A percentile compares a stretch with the other conserved stretches of the same genome.
Conservation (phyloP, 2,797 vertebrate species). For the Acanthornis magna region DNA sequence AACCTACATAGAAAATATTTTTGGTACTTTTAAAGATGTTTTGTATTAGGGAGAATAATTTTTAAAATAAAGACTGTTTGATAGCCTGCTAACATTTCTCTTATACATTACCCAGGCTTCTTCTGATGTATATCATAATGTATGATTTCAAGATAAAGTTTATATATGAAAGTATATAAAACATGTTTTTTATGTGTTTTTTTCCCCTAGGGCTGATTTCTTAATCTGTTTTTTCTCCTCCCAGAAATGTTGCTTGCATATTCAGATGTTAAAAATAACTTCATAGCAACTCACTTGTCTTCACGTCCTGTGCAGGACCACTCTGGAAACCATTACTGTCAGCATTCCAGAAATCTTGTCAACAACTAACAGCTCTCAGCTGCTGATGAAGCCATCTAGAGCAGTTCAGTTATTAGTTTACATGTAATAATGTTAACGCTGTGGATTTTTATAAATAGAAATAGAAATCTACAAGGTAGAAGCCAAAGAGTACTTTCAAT, state of each 20-base stretch:
- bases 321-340: background rate
- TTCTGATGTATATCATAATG: background rate
- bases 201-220: background rate
- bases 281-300: background rate
- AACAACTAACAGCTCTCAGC: background rate
- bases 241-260: background rate
- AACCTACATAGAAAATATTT: background rate
- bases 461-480: background rate
- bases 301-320: background rate
- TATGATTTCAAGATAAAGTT: background rate
- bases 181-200: background rate
- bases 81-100: background rate
- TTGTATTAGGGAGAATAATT: background rate
- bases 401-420: background rate
- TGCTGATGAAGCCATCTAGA: background rate
- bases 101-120: background rate
- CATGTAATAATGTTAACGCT: background rate
- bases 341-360: background rate
- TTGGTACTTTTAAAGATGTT: background rate
- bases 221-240: background rate
- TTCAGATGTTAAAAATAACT: constrained; percentile 19
- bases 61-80: background rate
- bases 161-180: background rate
- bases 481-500: background rate
- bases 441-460: background rate